Percentiles rank a stretch among this genome's conserved stretches.
phyloP scores from a whole-genome alignment of 2,888 invertebrate genomes.

The Coelopa pilipes region DNA sequence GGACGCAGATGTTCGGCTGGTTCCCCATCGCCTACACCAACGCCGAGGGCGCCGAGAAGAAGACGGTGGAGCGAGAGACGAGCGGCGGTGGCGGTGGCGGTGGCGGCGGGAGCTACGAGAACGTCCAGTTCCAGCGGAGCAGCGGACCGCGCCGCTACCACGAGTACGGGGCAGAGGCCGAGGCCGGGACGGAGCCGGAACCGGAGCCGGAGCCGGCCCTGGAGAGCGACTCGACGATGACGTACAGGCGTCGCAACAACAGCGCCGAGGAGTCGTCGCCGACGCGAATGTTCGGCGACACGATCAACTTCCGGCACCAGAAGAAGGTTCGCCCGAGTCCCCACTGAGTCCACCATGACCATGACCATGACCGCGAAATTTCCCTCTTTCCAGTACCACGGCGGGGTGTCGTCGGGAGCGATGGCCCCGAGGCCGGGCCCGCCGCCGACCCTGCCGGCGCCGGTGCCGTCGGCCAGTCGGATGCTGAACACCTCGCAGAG shows the following conservation, averaged over 20 bases:
- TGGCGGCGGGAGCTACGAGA: slow-evolving; percentile 62
- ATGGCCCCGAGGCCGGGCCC: slow-evolving; percentile 74
- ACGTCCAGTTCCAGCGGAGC: slow-evolving; percentile 59
- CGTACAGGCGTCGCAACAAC: slow-evolving; percentile 52
- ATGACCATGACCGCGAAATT: neutral
- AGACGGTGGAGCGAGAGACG: slow-evolving; percentile 45
- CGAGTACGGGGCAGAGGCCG: slow-evolving; percentile 53
- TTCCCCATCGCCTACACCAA: slow-evolving; percentile 96
- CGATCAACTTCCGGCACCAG: slow-evolving; percentile 70
- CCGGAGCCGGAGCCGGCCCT: slow-evolving; percentile 49
- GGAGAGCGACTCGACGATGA: slow-evolving; percentile 58
- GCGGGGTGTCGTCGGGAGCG: slow-evolving; percentile 69
- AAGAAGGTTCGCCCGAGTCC: slow-evolving; percentile 52
- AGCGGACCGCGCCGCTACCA: slow-evolving; percentile 49
- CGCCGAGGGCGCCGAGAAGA: slow-evolving; percentile 70
- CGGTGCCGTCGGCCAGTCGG: slow-evolving; percentile 71
- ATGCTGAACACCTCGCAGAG: slow-evolving; percentile 75
- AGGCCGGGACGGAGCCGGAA: slow-evolving; percentile 52
- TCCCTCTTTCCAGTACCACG: slow-evolving; percentile 66
- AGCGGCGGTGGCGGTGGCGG: too few species aligned
- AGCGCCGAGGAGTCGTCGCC: slow-evolving; percentile 68
- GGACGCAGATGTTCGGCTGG: slow-evolving; percentile 94
- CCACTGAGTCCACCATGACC: too few species aligned
- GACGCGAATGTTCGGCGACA: slow-evolving; percentile 80
- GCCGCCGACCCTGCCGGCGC: slow-evolving; percentile 79